Percentiles rank a stretch among this genome's conserved stretches.
Evolutionary conservation across 2,113 vertebrate genomes (phyloP).

Genomic region (Malaclemys terrapin): DNA sequence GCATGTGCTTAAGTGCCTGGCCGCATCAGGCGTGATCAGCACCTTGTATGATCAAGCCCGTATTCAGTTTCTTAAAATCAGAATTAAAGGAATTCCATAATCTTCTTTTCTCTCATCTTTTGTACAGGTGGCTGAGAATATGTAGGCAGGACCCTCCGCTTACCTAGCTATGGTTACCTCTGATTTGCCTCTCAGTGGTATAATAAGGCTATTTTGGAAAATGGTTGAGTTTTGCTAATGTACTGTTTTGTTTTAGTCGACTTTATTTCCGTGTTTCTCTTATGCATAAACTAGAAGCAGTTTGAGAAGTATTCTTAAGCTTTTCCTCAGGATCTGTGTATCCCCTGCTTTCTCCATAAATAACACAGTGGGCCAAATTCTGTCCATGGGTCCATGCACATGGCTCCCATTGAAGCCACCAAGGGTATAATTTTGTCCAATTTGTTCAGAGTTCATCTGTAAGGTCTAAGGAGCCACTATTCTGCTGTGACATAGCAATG

Average conservation of each 20-base stretch:
- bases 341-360: slow-evolving; percentile 25
- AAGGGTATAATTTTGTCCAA: not conserved
- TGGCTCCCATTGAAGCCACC: not conserved
- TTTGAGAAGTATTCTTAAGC: not conserved
- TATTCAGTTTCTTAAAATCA: not conserved
- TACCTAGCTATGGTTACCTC: not conserved
- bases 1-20: not conserved
- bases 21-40: not conserved
- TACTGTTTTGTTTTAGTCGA: not conserved
- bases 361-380: slow-evolving; percentile 3
- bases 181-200: not conserved
- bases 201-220: not conserved
- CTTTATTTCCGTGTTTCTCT: slow-evolving; percentile 6
- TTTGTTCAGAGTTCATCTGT: not conserved
- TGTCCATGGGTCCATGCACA: not conserved
- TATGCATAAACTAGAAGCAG: not conserved
- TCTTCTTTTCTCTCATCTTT: not conserved
- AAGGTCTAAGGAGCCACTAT: not conserved
- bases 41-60: not conserved
- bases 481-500: not conserved
- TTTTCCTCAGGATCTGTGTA: not conserved
- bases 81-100: not conserved
- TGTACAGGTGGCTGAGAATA: not conserved
- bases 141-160: not conserved
- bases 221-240: not conserved